Conservation (phyloP, 2,888 invertebrate species). For the Euzophera pinguis region DNA sequence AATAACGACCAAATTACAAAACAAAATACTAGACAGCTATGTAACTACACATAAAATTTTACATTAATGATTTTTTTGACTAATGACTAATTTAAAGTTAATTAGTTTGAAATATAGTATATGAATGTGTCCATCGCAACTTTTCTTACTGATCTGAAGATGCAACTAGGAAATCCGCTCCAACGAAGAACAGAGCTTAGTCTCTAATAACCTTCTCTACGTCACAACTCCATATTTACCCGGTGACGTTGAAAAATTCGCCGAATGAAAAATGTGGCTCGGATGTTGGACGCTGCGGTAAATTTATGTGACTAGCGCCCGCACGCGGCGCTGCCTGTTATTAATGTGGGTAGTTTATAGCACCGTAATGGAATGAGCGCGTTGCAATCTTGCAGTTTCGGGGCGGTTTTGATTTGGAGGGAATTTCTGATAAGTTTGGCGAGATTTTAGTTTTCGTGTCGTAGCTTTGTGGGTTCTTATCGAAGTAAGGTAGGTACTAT, state of each 20-base stretch:
- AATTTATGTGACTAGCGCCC: neutral
- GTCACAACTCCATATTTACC: slow-evolving; percentile 2
- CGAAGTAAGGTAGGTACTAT: no score
- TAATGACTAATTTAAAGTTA: no score
- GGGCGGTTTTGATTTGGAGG: neutral
- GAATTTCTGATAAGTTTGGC: neutral
- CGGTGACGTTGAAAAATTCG: slow-evolving; percentile 10
- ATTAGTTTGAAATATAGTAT: no score
- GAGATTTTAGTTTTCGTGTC: neutral
- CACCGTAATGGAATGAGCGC: slow-evolving; percentile 3
- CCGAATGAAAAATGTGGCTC: slow-evolving; percentile 3
- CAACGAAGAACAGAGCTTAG: neutral
- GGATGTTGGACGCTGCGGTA: neutral
- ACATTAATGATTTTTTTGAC: no score
- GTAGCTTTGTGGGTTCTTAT: neutral
- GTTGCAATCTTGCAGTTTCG: slow-evolving; percentile 3
- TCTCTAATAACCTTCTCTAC: neutral
- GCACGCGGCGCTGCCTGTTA: neutral
- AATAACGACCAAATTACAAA: no score
- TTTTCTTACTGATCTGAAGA: no score
- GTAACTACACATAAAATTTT: no score
- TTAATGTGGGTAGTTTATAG: slow-evolving; percentile 3
- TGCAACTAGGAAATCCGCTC: no score
- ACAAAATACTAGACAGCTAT: no score
- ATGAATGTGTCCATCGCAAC: no score